Evolutionary conservation across 2,113 vertebrate genomes (phyloP), one percentile per base, ranked within the genome.

Genomic region (Pollimyrus isidori): DNA sequence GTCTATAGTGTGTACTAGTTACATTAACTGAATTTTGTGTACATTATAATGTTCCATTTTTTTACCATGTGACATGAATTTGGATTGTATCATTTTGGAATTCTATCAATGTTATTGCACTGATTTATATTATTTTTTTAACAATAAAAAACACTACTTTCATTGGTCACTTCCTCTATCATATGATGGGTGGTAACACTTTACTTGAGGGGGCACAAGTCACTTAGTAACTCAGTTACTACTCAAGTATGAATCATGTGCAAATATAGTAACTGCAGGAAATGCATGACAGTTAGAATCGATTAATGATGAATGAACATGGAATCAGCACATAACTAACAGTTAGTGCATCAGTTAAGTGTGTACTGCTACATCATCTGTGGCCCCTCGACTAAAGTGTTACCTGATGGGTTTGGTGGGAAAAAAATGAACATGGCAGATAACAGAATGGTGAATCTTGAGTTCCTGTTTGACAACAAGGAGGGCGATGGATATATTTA

Each of bases 401-500:
- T n/a, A n/a, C n/a, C n/a, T 65, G 89, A 56, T 17, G 48, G 19
- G 46, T 30, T 35, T 73, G 94, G 96, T 96, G 93, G 10, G 92
- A 95, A 56, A 56, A 95, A 93, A 93, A 94, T 93, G 35, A 93
- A 94, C 17, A 95, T 95, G 46, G 56, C 35, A 91, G 95, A 96
- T 95, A 96, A 96, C 96, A 95, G 95, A 95, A 96, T 94, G 93
- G 95, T 95, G 95, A 96, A 96, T 96, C 95, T 96, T 95, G 95
- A 95, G 95, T 94, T 96, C 94, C 93, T 94, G 94, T 95, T 95
- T 95, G 95, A 96, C 95, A 95, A 95, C 96, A 95, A 95, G 95
- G 94, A 96, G 96, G 96, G 95, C 95, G 92, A 93, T 96, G 96
- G 96, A 96, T 97, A 96, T 96, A 95, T 96, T 94, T 95, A 94